Conservation (phyloP, 2,888 invertebrate species). For the Megalurothrips usitatus region DNA sequence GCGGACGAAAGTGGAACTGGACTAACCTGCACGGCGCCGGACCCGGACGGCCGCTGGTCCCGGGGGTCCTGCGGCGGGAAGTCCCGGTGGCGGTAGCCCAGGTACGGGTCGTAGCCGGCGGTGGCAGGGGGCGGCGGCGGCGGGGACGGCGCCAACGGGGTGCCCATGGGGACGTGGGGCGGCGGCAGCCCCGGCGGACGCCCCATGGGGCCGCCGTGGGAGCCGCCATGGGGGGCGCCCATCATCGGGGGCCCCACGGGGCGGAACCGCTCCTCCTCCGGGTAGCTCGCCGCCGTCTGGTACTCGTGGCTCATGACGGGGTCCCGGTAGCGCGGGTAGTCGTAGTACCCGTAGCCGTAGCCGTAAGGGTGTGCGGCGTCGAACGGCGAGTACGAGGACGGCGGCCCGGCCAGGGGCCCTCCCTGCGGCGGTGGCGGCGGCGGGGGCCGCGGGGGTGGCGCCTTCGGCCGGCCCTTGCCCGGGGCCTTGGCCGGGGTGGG, state of each 20-base stretch:
- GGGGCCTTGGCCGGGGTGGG: background rate
- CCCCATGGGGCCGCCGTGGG: background rate
- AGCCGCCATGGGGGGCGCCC: background rate
- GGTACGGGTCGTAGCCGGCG: background rate
- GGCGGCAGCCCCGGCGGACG: background rate
- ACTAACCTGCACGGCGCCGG: background rate
- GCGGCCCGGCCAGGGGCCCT: background rate
- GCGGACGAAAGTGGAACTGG: no score
- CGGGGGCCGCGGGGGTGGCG: background rate
- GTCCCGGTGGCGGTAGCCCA: slow-evolving; percentile 4
- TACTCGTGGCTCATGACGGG: slow-evolving; percentile 16
- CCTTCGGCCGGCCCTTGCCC: background rate
- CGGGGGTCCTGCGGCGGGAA: background rate
- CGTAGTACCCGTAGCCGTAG: background rate
- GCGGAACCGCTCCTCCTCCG: background rate
- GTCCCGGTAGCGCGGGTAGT: slow-evolving; percentile 4
- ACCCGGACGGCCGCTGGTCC: background rate
- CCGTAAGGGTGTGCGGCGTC: background rate
- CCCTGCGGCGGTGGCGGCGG: background rate
- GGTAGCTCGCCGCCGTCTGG: background rate
- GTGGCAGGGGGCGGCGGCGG: background rate
- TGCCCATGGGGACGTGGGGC: background rate
- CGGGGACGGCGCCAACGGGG: background rate
- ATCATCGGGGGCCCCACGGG: background rate
- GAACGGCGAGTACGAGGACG: background rate